Evolutionary conservation across 1,140 invertebrate genomes (phyloP).

Genomic region (Drosophila sulfurigaster): DNA sequence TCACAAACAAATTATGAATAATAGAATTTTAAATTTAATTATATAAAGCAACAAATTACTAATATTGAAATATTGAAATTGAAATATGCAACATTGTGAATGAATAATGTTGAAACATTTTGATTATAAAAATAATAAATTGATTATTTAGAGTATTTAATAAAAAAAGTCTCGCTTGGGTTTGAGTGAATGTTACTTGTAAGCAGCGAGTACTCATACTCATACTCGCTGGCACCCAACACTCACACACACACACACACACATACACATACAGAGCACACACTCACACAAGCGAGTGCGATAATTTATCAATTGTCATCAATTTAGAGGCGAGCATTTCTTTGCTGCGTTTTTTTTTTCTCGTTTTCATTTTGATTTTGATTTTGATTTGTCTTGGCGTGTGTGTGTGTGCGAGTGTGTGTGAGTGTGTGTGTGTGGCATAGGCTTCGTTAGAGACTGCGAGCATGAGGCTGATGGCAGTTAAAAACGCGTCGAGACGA

Average conservation of each 20-base stretch:
- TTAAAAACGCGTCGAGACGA: slow-evolving; percentile 65
- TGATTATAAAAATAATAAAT: too few relatives aligned
- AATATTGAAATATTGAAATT: too few relatives aligned
- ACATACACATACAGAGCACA: slow-evolving; percentile 7
- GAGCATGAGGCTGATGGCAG: slow-evolving; percentile 43
- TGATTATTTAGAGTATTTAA: too few relatives aligned
- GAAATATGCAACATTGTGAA: too few relatives aligned
- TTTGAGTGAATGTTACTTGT: slow-evolving; percentile 17
- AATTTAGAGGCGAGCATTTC: slow-evolving; percentile 72
- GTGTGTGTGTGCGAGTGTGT: slow-evolving; percentile 5
- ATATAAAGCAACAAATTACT: too few relatives aligned
- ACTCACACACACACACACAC: slow-evolving; percentile 5
- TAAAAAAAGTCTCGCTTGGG: background rate
- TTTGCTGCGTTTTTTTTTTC: slow-evolving; percentile 45
- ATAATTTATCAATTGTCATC: slow-evolving; percentile 84
- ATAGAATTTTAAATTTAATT: too few relatives aligned
- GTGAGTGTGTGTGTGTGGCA: slow-evolving; percentile 7
- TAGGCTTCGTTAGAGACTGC: slow-evolving; percentile 50
- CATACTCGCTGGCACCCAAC: background rate
- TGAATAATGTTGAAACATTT: too few relatives aligned
- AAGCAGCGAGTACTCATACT: background rate
- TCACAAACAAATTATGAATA: too few relatives aligned
- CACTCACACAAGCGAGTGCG: slow-evolving; percentile 38
- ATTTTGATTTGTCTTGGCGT: slow-evolving; percentile 51
- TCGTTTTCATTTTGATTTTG: slow-evolving; percentile 35